phyloP scores from a whole-genome alignment of 2,797 vertebrate genomes.

The Bovichtus variegatus region DNA sequence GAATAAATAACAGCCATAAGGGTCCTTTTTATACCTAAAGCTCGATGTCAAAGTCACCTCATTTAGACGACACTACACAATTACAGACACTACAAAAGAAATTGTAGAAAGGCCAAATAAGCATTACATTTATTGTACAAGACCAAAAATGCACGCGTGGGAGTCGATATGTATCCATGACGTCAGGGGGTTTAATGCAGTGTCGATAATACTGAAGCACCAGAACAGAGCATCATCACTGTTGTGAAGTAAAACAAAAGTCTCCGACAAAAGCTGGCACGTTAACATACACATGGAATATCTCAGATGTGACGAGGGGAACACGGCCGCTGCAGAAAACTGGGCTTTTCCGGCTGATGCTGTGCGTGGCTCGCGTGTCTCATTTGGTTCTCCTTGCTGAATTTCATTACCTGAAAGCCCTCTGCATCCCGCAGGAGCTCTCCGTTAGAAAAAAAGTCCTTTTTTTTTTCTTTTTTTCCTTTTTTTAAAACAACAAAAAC shows the following conservation, averaged over 20 bases:
- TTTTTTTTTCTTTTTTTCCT: no score
- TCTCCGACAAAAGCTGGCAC: constrained; percentile 34
- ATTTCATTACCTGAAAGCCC: constrained; percentile 51
- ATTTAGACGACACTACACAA: constrained; percentile 11
- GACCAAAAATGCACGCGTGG: constrained; percentile 22
- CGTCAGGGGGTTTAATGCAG: constrained; percentile 11
- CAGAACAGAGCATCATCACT: constrained; percentile 14
- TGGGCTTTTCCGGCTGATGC: neutral
- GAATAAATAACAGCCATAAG: constrained; percentile 47
- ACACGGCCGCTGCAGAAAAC: constrained; percentile 1
- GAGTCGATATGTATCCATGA: constrained; percentile 22
- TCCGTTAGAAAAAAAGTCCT: constrained; percentile 65
- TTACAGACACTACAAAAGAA: constrained; percentile 48
- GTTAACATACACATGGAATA: constrained; percentile 23
- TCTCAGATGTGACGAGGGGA: constrained; percentile 3
- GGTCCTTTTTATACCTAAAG: constrained; percentile 19
- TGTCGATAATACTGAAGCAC: constrained; percentile 48
- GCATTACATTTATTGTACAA: constrained; percentile 53
- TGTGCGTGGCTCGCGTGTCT: constrained; percentile 29
- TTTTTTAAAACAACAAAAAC: constrained; percentile 65
- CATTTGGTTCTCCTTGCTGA: constrained; percentile 49
- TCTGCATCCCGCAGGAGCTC: constrained; percentile 52
- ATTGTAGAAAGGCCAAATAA: constrained; percentile 44
- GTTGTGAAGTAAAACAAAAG: constrained; percentile 3
- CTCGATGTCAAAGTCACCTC: constrained; percentile 6